Base-by-base conservation (phyloP, 23 tunicate genomes). In the Styela plicata region DNA sequence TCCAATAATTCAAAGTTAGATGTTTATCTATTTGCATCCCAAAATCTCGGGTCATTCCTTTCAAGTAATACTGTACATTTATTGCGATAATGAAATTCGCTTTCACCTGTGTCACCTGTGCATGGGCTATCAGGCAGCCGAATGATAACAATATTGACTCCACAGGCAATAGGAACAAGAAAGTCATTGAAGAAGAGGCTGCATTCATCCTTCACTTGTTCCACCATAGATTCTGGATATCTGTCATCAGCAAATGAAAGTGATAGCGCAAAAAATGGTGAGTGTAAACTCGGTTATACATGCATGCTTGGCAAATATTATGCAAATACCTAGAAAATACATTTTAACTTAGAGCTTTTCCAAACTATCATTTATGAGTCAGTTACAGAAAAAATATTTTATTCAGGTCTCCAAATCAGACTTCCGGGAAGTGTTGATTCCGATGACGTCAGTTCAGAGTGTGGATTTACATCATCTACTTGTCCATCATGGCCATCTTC, bases 211-310 rank as follows among this genome's bases (percentile, higher is more conserved):
- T 76, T 44, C 18, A 76, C 66, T 36, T 44, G 57, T 13, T 33
- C 81, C 81, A 25, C 37, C 10, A 67, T 25, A 24, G 81, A 76
- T 24, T 52, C 81, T 23, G 81, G 81, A 52, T 76, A 76, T 29
- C n/a, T 53, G 24, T 76, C 81, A 26, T 76, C 81, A 20, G 52
- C 81, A 26, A 76, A 53, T 20, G 81, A 76, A 0, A 33, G 33
- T 29, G 81, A 52, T 29, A 25, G 66, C 0, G 37, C 25, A 23
- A 52, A 57, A 53, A 31, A n/a, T 32, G 52, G 52, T 2, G 31
- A 29, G n/a, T 67, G 21, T 21, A 23, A 21, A 62, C 65, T 23
- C n/a, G 21, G 65, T 62, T n/a, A n/a, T n/a, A n/a, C n/a, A n/a
- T n/a, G n/a, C n/a, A n/a, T n/a, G n/a, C n/a, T n/a, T n/a, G n/a